Evolutionary conservation across 2,113 vertebrate species (phyloP).

Genomic region (Rhodinocichla rosea): DNA sequence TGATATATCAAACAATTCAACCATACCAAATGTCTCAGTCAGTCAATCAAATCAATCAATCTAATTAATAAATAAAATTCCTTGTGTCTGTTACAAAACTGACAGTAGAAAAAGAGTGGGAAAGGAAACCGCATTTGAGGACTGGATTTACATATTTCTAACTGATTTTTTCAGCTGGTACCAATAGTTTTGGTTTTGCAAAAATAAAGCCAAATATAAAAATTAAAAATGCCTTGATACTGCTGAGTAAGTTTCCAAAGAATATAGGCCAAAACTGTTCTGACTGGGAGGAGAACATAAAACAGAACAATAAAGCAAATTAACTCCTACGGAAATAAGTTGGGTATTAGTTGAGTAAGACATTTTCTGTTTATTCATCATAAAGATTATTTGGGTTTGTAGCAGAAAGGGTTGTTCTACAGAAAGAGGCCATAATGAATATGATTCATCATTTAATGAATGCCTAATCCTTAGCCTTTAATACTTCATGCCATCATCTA

Average conservation of each 20-base stretch:
- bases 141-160: background rate
- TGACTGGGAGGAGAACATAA: background rate
- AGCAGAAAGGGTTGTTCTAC: background rate
- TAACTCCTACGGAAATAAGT: background rate
- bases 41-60: background rate
- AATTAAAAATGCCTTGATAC: background rate
- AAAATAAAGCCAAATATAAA: background rate
- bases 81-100: background rate
- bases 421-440: conserved; percentile 9
- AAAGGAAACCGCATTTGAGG: background rate
- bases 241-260: background rate
- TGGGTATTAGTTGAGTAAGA: background rate
- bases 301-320: conserved; percentile 8
- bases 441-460: conserved; percentile 47
- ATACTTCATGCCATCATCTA: background rate
- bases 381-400: conserved; percentile 10
- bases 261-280: background rate
- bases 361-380: conserved; percentile 20
- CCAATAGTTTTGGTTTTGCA: background rate
- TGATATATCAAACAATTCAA: background rate
- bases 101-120: background rate
- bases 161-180: background rate
- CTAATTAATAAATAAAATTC: background rate
- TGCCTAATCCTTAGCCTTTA: conserved; percentile 21
- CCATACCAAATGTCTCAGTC: background rate